Evolutionary conservation across 37 sponge, comb jelly and placozoan species (phyloP).

Genomic region (Chondrosia reniformis): DNA sequence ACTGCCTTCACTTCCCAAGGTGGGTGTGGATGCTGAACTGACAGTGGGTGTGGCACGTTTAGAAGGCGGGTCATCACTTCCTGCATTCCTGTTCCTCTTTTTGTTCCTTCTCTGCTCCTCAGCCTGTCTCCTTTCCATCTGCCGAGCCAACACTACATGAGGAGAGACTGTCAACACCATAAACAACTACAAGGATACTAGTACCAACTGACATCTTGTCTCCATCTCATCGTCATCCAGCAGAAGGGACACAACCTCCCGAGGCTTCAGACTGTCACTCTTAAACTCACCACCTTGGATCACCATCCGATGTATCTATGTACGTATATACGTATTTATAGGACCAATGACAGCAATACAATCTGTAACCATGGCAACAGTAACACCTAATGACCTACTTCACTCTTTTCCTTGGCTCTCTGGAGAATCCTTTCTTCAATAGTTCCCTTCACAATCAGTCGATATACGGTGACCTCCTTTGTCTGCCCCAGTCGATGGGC

Average conservation of each 20-base stretch:
- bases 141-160: constrained; percentile 61
- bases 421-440: constrained; percentile 94
- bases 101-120: constrained; percentile 13
- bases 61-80: constrained; percentile 19
- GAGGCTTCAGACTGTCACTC: constrained; percentile 84
- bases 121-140: constrained; percentile 61
- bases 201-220: constrained; percentile 78
- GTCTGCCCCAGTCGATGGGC: constrained; percentile 98
- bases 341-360: neutral
- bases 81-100: constrained; percentile 31
- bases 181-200: neutral
- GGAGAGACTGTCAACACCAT: neutral
- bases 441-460: constrained; percentile 89
- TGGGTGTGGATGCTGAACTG: neutral
- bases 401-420: constrained; percentile 95
- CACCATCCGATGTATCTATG: constrained; percentile 94
- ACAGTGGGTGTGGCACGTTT: constrained; percentile 32
- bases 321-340: neutral
- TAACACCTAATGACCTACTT: constrained; percentile 32
- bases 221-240: constrained; percentile 94
- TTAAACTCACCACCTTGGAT: constrained; percentile 93
- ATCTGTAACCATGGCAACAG: neutral
- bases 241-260: constrained; percentile 90
- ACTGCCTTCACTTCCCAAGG: constrained; percentile 7
- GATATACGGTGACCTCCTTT: constrained; percentile 93